Base-by-base conservation (phyloP, 2,797 vertebrate species). In the Mormyrus proboscirostris region DNA sequence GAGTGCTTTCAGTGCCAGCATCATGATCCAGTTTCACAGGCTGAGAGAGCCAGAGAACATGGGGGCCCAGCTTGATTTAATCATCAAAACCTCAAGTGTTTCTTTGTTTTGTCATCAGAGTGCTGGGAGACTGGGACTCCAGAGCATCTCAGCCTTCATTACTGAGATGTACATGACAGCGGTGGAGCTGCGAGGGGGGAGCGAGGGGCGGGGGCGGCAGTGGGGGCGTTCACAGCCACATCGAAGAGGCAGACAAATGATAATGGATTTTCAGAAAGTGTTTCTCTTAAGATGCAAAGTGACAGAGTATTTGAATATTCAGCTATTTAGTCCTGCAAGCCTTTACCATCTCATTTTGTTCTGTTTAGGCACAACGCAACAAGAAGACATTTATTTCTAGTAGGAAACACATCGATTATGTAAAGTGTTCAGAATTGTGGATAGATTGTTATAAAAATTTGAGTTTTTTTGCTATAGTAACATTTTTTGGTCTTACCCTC, bases 391-490 rank as follows among this genome's bases (percentile, higher is more conserved):
- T 7, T 44, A 87, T 62, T 59, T 59, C 38, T 22, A 47, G 86
- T 5, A n/a, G 55, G 49, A 62, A 33, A 44, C 22, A 44, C 55
- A 19, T 14, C 19, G 12, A 12, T 22, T 38, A 16, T 88, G 55
- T 62, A 49, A 65, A 88, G 55, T 55, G 86, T 65, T 88, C 57
- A 65, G 38, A 44, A 1, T 49, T 88, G 16, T 88, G 33, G 86
- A 65, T 88, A n/a, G 2, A 59, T 41, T 86, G 85, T 33, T 57
- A 55, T 86, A 57, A 38, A 49, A n/a, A n/a, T 93, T 94, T 93
- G 90, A 33, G 90, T 93, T 92, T 33, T 89, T 95, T 96, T 96
- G 93, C 95, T 94, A 96, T 95, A 91, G 95, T 94, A 95, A 93
- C 94, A 9, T 92, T 93, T 94, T 94, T 94, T 94, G 94, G 95